These are phyloP conservation scores for Volucella bombylans DNA, from an alignment of 2,888 invertebrate species.

Conservation along the genomic window DNA sequence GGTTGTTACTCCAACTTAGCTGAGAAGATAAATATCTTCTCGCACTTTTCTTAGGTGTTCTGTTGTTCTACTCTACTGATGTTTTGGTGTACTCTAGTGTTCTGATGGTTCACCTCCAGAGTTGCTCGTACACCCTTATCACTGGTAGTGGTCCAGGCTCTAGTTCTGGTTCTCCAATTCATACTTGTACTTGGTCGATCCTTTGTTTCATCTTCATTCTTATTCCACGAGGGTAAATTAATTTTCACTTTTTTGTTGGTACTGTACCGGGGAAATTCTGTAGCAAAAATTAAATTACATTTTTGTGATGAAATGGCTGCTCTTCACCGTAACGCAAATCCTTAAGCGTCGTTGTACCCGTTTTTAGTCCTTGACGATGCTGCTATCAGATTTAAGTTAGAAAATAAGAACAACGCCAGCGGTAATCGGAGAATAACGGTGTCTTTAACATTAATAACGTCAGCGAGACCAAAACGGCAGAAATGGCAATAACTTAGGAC, in stretches of 20 bases:
- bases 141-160: constrained; percentile 27
- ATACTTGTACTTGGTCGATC: background rate
- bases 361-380: constrained; percentile 7
- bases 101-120: background rate
- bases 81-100: background rate
- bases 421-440: constrained; percentile 1
- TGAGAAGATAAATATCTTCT: constrained; percentile 33
- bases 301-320: constrained; percentile 64
- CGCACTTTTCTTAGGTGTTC: constrained; percentile 12
- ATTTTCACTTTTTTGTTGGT: constrained; percentile 54
- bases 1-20: constrained; percentile 30
- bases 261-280: constrained; percentile 37
- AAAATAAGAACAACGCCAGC: constrained; percentile 6
- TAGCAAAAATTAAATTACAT: constrained; percentile 64
- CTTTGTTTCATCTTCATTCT: constrained; percentile 55
- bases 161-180: constrained; percentile 1
- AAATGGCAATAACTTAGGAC: constrained; percentile 26
- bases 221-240: constrained; percentile 59
- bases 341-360: constrained; percentile 53
- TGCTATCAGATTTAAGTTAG: constrained; percentile 47
- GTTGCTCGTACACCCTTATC: constrained; percentile 18
- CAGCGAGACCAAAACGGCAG: background rate
- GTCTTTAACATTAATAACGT: constrained; percentile 26
- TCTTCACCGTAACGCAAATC: constrained; percentile 47
- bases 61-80: background rate